A percentile compares a stretch with the other conserved stretches of the same genome.
Evolutionary conservation across 2,113 vertebrate genomes (phyloP).

Genomic region (Callorhinus ursinus): DNA sequence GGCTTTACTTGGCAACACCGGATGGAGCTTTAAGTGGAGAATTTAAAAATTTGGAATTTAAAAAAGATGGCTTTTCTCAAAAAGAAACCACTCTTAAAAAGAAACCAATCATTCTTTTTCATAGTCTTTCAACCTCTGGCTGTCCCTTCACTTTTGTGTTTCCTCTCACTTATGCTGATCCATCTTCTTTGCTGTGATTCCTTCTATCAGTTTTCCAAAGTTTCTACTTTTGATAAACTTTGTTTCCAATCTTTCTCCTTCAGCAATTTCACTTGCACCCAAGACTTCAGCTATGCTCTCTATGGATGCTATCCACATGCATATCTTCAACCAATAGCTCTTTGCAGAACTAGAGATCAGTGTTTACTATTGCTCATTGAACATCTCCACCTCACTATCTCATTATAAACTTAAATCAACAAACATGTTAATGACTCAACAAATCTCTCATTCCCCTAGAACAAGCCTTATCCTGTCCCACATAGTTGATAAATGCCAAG

Average conservation of each 20-base stretch:
- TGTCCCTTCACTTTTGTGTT: neutral
- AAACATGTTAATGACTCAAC: neutral
- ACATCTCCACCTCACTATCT: neutral
- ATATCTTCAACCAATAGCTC: neutral
- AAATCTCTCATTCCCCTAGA: too few species aligned
- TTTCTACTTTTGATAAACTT: neutral
- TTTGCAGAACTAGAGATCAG: neutral
- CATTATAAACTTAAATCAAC: neutral
- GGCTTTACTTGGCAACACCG: neutral
- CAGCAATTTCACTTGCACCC: neutral
- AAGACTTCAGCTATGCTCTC: neutral
- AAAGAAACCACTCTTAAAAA: neutral
- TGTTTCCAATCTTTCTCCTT: neutral
- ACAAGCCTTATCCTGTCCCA: neutral
- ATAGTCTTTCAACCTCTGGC: neutral
- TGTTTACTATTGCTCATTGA: neutral
- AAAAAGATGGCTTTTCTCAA: neutral
- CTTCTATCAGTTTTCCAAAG: neutral
- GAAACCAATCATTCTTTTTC: neutral
- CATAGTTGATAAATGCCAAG: neutral
- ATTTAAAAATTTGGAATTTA: neutral
- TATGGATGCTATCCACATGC: neutral
- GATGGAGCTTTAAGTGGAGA: neutral
- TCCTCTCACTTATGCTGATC: neutral
- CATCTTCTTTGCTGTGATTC: neutral